A percentile compares a stretch with the other conserved stretches of the same genome.
These are phyloP conservation scores for Propithecus deckenii DNA, from an alignment of 2,797 vertebrate genomes.

Conservation along the genomic window DNA sequence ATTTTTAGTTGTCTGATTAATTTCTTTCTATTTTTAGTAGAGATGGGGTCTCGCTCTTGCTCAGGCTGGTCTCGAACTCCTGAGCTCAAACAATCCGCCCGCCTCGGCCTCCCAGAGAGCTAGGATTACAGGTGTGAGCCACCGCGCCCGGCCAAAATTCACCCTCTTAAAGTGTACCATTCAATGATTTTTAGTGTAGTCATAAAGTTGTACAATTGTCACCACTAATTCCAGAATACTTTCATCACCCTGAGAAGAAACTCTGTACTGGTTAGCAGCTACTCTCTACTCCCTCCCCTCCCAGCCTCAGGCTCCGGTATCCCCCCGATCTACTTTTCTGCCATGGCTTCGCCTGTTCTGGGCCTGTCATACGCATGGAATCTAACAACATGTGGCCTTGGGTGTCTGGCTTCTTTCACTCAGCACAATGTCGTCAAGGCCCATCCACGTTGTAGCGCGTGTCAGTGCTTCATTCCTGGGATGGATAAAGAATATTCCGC, in stretches of 20 bases:
- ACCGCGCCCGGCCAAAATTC: no score
- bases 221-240: not conserved
- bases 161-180: not conserved
- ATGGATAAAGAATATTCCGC: not conserved
- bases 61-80: no score
- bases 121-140: no score
- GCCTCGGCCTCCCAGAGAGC: no score
- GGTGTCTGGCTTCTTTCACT: not conserved
- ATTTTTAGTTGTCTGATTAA: no score
- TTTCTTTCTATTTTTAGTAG: no score
- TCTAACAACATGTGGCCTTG: not conserved
- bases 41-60: no score
- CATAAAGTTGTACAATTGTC: not conserved
- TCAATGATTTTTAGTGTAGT: not conserved
- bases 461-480: not conserved
- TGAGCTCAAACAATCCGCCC: no score
- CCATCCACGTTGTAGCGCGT: rapidly evolving
- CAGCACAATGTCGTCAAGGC: not conserved
- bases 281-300: not conserved
- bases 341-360: not conserved
- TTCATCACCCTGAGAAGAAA: not conserved
- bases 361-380: not conserved
- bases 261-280: not conserved
- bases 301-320: not conserved
- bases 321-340: not conserved